Evolutionary conservation across 1,140 invertebrate genomes (phyloP), one percentile per base, ranked within the genome.

Genomic region (Pseudoatta argentina): DNA sequence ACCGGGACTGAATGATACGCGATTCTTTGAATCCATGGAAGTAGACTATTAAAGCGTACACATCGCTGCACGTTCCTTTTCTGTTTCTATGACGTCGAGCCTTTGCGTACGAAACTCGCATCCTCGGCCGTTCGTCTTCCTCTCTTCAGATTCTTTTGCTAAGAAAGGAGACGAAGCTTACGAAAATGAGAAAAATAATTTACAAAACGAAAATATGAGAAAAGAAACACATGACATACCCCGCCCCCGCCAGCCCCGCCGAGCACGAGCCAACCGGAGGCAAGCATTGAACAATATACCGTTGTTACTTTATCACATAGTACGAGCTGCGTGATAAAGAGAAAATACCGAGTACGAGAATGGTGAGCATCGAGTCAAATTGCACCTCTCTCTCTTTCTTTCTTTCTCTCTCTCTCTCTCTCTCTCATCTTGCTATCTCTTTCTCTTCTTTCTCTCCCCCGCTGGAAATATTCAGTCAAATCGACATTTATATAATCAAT

Each of bases 311-410:
- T 91, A 89, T 92, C 89, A 90, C 89, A 87, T 87, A 86, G 69
- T 77, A 87, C 91, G 91, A 93, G 91, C 88, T 93, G 89, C 93
- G 88, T 91, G 90, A 94, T 93, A 94, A 93, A 91, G 93, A 90
- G 87, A 88, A 90, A 86, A 86, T 90, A 89, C 82, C 59, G 53
- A 88, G 73, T 78, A 90, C 73, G 57, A 88, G 66, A 92, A 95
- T 95, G 94, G 94, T 95, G 95, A 95, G 95, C 94, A 95, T 94
- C 94, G 94, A 95, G 94, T 93, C 87, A 90, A 78, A 91, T 90
- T 90, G 87, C 90, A 79, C 83, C 89, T 90, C 88, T 91, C 77
- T 89, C 88, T 91, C 77, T 89, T 78, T 92, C 76, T 88, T 59
- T 55, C 53, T 55, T n/a, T 57, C 18, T 64, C 63, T 91, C 88